Evolutionary conservation across 2,888 invertebrate species (phyloP).

Genomic region (Anagyrus pseudococci): DNA sequence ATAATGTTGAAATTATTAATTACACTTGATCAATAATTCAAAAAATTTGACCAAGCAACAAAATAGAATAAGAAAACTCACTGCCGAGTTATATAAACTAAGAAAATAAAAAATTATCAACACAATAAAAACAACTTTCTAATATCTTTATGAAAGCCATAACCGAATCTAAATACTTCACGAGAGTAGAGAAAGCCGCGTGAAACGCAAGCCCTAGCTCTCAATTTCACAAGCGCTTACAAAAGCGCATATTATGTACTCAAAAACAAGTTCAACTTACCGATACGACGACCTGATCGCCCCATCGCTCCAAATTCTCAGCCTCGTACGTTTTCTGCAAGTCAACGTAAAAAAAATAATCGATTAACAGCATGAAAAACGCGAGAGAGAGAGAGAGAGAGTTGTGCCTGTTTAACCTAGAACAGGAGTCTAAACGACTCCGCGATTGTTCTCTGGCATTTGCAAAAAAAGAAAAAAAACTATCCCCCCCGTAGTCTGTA

Average conservation of each 20-base stretch:
- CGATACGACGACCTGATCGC: slow-evolving; percentile 74
- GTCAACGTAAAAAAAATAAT: slow-evolving; percentile 4
- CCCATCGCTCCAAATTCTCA: slow-evolving; percentile 73
- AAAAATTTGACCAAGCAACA: not conserved
- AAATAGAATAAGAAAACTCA: too few species aligned
- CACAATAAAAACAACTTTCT: not conserved
- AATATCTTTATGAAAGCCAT: not conserved
- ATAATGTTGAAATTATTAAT: not conserved
- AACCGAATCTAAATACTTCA: not conserved
- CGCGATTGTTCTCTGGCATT: not conserved
- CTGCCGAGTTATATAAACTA: not conserved
- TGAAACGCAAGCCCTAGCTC: not conserved
- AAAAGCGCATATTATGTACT: slow-evolving; percentile 1
- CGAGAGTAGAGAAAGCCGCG: not conserved
- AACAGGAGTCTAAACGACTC: slow-evolving; percentile 10
- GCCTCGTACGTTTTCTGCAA: slow-evolving; percentile 73
- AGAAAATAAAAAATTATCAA: not conserved
- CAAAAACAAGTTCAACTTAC: slow-evolving; percentile 63
- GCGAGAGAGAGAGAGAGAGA: too few species aligned
- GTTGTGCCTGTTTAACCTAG: slow-evolving; percentile 19
- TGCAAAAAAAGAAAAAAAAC: slow-evolving; percentile 7
- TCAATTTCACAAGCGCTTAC: too few species aligned
- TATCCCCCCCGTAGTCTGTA: slow-evolving; percentile 38
- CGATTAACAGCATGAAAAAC: not conserved
- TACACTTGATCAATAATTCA: not conserved